Evolutionary conservation across 2,113 vertebrate species (phyloP).

Genomic region (Halichoerus grypus): DNA sequence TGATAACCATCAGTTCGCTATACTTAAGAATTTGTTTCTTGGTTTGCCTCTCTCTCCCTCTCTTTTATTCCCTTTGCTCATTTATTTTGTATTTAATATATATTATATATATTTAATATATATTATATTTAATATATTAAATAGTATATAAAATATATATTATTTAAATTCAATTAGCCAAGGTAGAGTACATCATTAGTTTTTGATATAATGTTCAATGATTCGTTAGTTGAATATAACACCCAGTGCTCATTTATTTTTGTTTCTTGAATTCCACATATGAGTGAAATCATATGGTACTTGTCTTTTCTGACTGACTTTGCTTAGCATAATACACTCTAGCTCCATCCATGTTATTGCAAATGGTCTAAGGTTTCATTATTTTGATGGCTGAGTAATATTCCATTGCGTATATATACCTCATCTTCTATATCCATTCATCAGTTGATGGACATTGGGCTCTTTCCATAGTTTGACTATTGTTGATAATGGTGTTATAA

Average conservation of each 20-base stretch:
- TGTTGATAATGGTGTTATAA: neutral
- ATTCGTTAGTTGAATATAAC: no score
- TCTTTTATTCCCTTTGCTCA: neutral
- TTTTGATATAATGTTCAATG: no score
- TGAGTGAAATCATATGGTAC: neutral
- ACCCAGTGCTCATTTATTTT: neutral
- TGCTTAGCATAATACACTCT: neutral
- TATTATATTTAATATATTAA: no score
- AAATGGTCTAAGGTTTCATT: neutral
- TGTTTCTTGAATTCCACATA: neutral
- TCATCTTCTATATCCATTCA: neutral
- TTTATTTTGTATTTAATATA: no score
- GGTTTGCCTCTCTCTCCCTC: neutral
- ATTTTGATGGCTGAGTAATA: neutral
- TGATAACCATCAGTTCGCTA: neutral
- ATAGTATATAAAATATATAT: no score
- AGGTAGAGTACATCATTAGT: no score
- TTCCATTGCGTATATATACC: neutral
- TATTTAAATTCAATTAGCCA: no score
- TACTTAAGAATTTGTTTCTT: neutral
- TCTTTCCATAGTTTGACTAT: neutral
- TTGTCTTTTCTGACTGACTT: neutral
- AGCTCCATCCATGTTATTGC: neutral
- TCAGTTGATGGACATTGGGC: neutral
- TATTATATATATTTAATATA: no score